Evolutionary conservation across 92 coral and sea anemone genomes (phyloP).

Genomic region (Parazoanthus darwini): DNA sequence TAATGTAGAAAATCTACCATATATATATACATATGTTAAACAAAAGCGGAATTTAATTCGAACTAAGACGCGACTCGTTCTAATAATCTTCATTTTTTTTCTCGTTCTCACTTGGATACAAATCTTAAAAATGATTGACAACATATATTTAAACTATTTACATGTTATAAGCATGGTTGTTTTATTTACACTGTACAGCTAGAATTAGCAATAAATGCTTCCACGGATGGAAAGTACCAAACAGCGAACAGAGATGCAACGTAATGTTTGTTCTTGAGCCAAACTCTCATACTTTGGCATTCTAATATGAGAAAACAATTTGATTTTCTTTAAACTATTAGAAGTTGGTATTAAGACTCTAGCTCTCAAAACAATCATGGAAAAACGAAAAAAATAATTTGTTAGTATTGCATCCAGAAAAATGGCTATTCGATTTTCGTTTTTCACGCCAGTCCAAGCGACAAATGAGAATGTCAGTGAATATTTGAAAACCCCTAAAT

Average conservation of each 20-base stretch:
- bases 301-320: background rate
- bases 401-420: background rate
- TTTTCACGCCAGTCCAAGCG: background rate
- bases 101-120: background rate
- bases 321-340: background rate
- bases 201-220: background rate
- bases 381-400: background rate
- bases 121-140: background rate
- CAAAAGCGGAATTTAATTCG: background rate
- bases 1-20: no score
- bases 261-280: background rate
- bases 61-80: background rate
- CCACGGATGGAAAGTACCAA: background rate
- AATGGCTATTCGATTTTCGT: background rate
- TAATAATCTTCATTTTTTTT: background rate
- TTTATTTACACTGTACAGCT: constrained; percentile 20
- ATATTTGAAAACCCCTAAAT: background rate
- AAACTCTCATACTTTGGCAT: background rate
- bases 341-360: background rate
- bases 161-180: background rate
- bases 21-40: no score
- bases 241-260: background rate
- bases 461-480: background rate
- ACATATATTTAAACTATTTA: background rate
- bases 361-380: background rate